Percentiles rank a stretch among this genome's conserved stretches.
These are phyloP conservation scores for Ophioderma brevispina DNA, from an alignment of 35 echinoderm and acorn worm species.

Conservation along the genomic window DNA sequence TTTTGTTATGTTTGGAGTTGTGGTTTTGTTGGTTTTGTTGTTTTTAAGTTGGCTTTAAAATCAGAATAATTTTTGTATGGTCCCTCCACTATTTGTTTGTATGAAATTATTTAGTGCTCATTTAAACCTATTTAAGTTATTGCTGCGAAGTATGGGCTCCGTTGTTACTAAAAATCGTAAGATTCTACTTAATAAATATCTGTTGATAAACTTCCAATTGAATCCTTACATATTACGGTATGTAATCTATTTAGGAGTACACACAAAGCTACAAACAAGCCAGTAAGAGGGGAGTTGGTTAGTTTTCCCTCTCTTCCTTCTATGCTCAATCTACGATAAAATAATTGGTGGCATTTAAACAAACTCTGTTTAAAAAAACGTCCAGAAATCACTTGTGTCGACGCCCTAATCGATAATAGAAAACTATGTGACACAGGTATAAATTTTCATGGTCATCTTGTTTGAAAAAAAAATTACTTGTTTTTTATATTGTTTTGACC, in stretches of 20 bases:
- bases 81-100: neutral
- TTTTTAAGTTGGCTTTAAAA: neutral
- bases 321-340: neutral
- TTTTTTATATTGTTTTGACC: no score
- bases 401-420: no score
- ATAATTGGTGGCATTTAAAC: neutral
- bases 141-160: neutral
- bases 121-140: no score
- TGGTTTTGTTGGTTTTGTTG: no score
- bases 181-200: neutral
- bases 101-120: neutral
- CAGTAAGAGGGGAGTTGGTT: neutral
- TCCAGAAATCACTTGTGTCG: no score
- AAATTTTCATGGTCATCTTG: no score
- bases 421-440: no score
- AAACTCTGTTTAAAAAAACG: no score
- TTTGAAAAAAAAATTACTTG: no score
- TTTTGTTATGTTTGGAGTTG: no score
- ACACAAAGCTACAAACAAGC: neutral
- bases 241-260: neutral
- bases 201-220: neutral
- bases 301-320: neutral
- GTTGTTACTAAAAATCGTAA: neutral
- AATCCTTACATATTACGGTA: neutral
- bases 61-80: neutral